Percentiles rank a stretch among this genome's conserved stretches.
Conservation (phyloP, 2,888 invertebrate species). For the Cosmorhoe ocellata region DNA sequence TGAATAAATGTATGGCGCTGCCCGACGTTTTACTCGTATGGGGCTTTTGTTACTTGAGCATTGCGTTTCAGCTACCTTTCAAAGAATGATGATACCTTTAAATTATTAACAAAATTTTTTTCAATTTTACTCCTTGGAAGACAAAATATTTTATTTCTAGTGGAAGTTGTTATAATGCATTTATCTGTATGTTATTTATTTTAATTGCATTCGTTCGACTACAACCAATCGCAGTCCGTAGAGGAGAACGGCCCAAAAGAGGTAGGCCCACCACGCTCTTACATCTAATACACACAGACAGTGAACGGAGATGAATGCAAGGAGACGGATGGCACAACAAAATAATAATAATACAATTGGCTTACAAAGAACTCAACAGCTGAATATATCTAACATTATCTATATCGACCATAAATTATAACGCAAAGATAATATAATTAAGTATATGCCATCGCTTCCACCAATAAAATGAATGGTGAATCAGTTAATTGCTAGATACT, state of each 20-base stretch:
- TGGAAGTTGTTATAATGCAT: conserved; percentile 77
- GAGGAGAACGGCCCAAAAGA: conserved; percentile 81
- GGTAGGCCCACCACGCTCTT: conserved; percentile 75
- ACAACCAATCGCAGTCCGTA: conserved; percentile 82
- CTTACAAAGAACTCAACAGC: conserved; percentile 11
- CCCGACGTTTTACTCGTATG: conserved; percentile 72
- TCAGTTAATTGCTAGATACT: conserved; percentile 16
- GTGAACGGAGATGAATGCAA: conserved; percentile 54
- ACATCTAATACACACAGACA: conserved; percentile 54
- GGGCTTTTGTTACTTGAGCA: conserved; percentile 71
- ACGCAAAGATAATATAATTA: conserved; percentile 2
- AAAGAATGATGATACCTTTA: conserved; percentile 71
- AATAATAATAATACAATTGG: conserved; percentile 21
- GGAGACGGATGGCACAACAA: conserved; percentile 38
- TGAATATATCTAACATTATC: conserved; percentile 8
- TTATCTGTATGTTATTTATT: conserved; percentile 81
- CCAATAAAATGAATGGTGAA: conserved; percentile 18
- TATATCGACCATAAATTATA: conserved; percentile 1
- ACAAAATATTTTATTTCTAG: conserved; percentile 69
- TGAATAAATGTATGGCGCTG: conserved; percentile 63
- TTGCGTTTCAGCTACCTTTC: conserved; percentile 60
- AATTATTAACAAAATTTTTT: conserved; percentile 61
- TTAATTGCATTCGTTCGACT: conserved; percentile 82
- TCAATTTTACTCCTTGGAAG: conserved; percentile 57
- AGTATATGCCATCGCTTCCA: conserved; percentile 20